phyloP scores from a whole-genome alignment of 2,888 invertebrate species.

The Eucera pruinosa region DNA sequence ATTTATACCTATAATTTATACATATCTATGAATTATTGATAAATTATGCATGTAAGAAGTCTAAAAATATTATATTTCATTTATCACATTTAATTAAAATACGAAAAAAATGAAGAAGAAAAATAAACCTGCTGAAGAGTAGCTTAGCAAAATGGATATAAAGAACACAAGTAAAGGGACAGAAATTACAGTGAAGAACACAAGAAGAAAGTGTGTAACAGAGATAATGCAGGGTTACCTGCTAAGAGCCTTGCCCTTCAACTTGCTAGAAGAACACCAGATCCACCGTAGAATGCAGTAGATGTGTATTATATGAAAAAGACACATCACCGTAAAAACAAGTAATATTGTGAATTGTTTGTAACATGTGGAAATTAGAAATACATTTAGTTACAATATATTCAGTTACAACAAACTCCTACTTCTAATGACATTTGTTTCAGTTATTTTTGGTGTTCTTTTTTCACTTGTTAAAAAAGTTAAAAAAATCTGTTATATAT shows the following conservation, averaged over 20 bases:
- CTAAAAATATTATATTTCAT: constrained; percentile 16
- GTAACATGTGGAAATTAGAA: constrained; percentile 20
- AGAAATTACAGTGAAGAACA: constrained; percentile 43
- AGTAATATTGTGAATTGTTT: constrained; percentile 72
- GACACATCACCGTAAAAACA: constrained; percentile 79
- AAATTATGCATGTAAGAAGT: neutral
- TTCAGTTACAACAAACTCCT: neutral
- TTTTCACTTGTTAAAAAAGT: neutral
- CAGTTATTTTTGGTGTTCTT: constrained; percentile 19
- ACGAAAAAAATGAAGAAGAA: constrained; percentile 2
- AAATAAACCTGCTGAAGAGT: constrained; percentile 28
- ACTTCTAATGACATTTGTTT: constrained; percentile 6
- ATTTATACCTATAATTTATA: neutral
- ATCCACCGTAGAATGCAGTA: constrained; percentile 82
- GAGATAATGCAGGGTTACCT: constrained; percentile 88
- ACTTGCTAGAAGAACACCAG: constrained; percentile 89
- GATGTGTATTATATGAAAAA: constrained; percentile 79
- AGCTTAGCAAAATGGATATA: constrained; percentile 27
- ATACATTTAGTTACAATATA: neutral
- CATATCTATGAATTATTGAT: neutral
- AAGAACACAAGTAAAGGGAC: constrained; percentile 37
- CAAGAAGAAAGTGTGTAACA: constrained; percentile 66
- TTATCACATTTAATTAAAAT: constrained; percentile 23
- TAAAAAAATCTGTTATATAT: neutral
- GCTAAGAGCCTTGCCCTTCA: constrained; percentile 92